A percentile compares a stretch with the other conserved stretches of the same genome.
These are phyloP conservation scores for Pseudococcus longispinus DNA, from an alignment of 2,888 invertebrate genomes.

Conservation along the genomic window DNA sequence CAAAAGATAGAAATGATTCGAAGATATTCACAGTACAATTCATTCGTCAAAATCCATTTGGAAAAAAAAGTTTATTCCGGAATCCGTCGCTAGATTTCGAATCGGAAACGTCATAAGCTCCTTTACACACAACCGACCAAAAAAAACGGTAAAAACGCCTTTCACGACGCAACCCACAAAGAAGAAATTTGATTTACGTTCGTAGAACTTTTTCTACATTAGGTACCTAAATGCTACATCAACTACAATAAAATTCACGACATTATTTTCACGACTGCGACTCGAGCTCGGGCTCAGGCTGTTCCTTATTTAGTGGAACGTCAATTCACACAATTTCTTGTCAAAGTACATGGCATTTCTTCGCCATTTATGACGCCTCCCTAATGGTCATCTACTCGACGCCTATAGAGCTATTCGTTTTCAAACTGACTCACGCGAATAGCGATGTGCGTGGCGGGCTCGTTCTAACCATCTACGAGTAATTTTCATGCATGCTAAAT, in stretches of 20 bases:
- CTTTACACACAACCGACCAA: background rate
- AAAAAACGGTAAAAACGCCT: background rate
- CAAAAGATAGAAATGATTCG: background rate
- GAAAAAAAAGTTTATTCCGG: background rate
- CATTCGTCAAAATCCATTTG: background rate
- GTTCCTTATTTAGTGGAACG: background rate
- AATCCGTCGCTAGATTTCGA: background rate
- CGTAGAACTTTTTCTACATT: background rate
- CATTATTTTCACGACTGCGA: background rate
- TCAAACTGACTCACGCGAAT: conserved; percentile 1
- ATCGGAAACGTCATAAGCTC: conserved; percentile 9
- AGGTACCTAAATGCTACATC: background rate
- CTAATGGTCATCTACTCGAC: background rate
- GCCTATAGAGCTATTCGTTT: background rate
- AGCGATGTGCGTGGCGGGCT: background rate
- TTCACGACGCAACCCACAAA: background rate
- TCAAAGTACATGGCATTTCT: background rate
- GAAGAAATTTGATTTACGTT: conserved; percentile 7
- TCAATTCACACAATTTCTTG: background rate
- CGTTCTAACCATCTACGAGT: background rate
- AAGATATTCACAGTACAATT: background rate
- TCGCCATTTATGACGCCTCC: background rate
- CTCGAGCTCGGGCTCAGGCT: too few species aligned
- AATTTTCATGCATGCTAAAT: conserved; percentile 1
- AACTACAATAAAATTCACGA: background rate